Evolutionary conservation across 2,797 vertebrate genomes (phyloP).

Genomic region (Emys orbicularis): DNA sequence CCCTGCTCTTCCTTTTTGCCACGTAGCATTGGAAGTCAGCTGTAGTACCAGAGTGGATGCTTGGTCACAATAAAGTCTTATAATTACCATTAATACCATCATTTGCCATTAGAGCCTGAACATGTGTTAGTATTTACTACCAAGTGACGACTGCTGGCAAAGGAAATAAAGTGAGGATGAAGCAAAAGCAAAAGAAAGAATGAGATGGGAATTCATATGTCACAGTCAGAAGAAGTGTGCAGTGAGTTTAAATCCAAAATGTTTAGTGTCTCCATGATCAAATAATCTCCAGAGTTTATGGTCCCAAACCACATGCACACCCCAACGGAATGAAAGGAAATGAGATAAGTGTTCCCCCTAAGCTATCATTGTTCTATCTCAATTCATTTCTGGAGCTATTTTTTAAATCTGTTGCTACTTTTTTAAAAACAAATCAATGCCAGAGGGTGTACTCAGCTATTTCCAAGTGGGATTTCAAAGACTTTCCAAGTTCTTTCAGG

Average conservation of each 20-base stretch:
- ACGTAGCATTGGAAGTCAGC: fast-evolving
- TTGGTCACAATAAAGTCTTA: background rate
- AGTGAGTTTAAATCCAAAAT: conserved; percentile 8
- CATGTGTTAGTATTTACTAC: fast-evolving
- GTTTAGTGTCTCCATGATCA: background rate
- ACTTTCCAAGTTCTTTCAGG: background rate
- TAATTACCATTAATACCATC: background rate
- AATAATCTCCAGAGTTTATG: background rate
- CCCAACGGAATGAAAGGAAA: conserved; percentile 44
- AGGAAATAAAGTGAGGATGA: background rate
- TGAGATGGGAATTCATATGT: background rate
- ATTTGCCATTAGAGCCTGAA: background rate
- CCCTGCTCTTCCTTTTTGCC: background rate
- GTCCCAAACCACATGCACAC: conserved; percentile 33
- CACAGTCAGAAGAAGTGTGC: conserved; percentile 18
- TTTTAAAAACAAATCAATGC: background rate
- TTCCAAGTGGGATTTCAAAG: conserved; percentile 40
- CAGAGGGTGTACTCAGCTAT: conserved; percentile 25
- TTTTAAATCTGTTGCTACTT: conserved; percentile 41
- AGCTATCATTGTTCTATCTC: conserved; percentile 47
- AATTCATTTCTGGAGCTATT: conserved; percentile 13
- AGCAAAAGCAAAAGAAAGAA: background rate
- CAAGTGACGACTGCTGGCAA: background rate
- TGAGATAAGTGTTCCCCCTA: conserved; percentile 69
- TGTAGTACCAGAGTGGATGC: fast-evolving